Evolutionary conservation across 2,888 invertebrate genomes (phyloP).

Genomic region (Mesodorylaimus sp.): DNA sequence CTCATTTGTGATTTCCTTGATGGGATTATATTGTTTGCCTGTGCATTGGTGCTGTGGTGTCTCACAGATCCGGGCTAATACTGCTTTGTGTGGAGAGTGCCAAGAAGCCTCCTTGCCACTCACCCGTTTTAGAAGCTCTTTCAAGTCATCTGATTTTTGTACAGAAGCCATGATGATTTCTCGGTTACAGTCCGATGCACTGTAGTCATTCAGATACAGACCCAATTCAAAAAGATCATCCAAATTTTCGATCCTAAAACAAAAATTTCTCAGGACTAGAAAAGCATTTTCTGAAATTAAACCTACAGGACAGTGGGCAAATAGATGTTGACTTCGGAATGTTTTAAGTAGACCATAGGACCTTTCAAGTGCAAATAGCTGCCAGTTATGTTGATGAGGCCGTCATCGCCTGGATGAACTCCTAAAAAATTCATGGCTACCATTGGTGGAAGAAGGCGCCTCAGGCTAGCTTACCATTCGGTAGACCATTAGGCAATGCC

Average conservation of each 20-base stretch:
- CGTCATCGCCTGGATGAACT: too few species aligned
- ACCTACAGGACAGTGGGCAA: slow-evolving; percentile 20
- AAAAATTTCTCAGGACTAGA: not conserved
- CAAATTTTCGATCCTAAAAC: slow-evolving; percentile 58
- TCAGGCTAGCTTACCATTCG: too few species aligned
- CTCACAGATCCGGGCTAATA: not conserved
- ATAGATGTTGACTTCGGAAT: slow-evolving; percentile 17
- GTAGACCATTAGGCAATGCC: too few species aligned
- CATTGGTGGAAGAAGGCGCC: too few species aligned
- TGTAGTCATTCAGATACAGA: slow-evolving; percentile 84
- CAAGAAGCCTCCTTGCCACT: not conserved
- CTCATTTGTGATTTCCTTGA: slow-evolving; percentile 27
- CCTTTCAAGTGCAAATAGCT: slow-evolving; percentile 17
- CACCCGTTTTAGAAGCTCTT: slow-evolving; percentile 60
- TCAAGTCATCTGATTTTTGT: slow-evolving; percentile 88
- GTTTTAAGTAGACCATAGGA: slow-evolving; percentile 17
- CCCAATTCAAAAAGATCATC: slow-evolving; percentile 75
- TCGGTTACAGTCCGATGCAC: slow-evolving; percentile 96
- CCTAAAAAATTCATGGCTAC: too few species aligned
- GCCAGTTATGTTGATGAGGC: slow-evolving; percentile 12
- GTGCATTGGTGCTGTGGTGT: not conserved
- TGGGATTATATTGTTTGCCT: not conserved
- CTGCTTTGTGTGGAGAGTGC: not conserved
- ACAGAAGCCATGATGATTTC: slow-evolving; percentile 67
- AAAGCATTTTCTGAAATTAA: not conserved